Base-by-base conservation (phyloP, 2,797 vertebrate genomes). In the Peromyscus melanophrys region DNA sequence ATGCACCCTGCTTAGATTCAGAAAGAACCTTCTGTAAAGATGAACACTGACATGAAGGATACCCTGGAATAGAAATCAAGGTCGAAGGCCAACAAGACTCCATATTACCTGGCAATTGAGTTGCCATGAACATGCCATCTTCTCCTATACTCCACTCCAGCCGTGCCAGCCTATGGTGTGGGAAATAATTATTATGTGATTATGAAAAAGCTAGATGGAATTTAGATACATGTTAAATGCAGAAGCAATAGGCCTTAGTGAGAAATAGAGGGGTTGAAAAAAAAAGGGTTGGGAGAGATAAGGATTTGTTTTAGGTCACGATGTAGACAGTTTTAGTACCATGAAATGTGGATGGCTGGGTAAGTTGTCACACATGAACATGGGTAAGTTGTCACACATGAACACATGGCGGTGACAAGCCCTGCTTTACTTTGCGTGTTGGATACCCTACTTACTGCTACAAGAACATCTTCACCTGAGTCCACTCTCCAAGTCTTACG, bases 11-110 rank as follows among this genome's bases (percentile, higher is more conserved):
- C 14, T 49, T 65, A 93, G 49, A 34, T 71, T 92, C 59, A 84
- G 29, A 67, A 43, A 87, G 34, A 81, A 37, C n/a, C 52, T 85
- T 82, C 82, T 75, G 73, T 67, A 95, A 84, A 75, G n/a, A 69
- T 88, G 29, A 77, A 29, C 67, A 52, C 31, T 52, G 63, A 76
- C 93, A 71, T 40, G 73, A 29, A 55, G 43, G 83, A 71, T 6
- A 73, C 29, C 34, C 78, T 83, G 61, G 49, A 82, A 83, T 46
- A 71, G 67, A 78, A 73, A 55, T 46, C 34, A 82, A 91, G 88
- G 14, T 55, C 12, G 9, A 76, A 76, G 19, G 7, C 27, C 76
- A 69, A 34, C 6, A 69, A 78, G 83, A 34, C 16, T 21, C 34
- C 29, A 6, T 14, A 21, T 46, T 17, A 69, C 77, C 46, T 29